These are phyloP conservation scores for Sesia bembeciformis DNA, from an alignment of 2,888 invertebrate species.

Conservation along the genomic window DNA sequence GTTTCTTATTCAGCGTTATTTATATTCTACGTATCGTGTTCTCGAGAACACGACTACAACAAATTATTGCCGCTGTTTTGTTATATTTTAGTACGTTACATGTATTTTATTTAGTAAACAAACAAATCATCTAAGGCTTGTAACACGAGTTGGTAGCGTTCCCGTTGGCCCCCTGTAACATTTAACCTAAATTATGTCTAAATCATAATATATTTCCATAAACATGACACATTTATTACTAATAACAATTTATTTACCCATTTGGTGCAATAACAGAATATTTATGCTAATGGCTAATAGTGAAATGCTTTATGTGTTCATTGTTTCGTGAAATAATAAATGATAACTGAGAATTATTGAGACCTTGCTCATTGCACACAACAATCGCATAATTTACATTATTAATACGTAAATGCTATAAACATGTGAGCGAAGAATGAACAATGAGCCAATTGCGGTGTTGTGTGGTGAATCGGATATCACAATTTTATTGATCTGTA, in stretches of 20 bases:
- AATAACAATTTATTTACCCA: not conserved
- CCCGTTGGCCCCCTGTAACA: no score
- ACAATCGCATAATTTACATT: not conserved
- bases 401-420: not conserved
- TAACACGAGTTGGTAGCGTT: no score
- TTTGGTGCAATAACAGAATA: not conserved
- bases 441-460: not conserved
- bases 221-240: no score
- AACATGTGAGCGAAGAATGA: not conserved
- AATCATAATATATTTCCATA: no score
- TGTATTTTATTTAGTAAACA: no score
- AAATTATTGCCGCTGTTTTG: no score
- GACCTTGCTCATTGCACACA: constrained; percentile 10
- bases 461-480: not conserved
- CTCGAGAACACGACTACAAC: no score
- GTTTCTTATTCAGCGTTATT: no score
- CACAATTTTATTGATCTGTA: not conserved
- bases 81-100: no score
- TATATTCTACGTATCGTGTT: no score
- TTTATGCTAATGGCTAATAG: constrained; percentile 55
- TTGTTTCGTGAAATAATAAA: constrained; percentile 60
- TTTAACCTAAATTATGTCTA: no score
- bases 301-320: constrained; percentile 61
- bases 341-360: constrained; percentile 30
- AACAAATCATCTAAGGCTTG: no score